Base-by-base conservation (phyloP, 2,113 vertebrate species). In the Nesogale talazaci region DNA sequence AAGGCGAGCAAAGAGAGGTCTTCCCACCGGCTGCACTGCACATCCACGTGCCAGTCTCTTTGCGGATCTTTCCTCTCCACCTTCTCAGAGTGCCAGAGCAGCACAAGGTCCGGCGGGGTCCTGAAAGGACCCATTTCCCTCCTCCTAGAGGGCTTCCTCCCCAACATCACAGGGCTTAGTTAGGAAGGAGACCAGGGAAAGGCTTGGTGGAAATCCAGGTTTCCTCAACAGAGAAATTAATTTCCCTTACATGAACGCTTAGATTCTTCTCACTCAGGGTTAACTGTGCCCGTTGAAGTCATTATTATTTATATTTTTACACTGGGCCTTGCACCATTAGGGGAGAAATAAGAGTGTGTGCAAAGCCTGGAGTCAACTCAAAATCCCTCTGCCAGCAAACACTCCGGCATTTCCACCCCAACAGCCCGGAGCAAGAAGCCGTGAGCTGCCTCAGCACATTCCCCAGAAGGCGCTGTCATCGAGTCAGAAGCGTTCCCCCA, bases 361-460 rank as follows among this genome's bases (percentile, higher is more conserved):
- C 95, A 81, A 94, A 95, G 91, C 95, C 94, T 86, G 1, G 23
- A 95, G 97, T 96, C 95, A 96, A 95, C 93, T 96, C 92, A 94
- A 96, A 97, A 97, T 94, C 95, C 94, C 90, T 92, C 95, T 88
- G 93, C 81, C 27, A 67, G 95, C 88, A 89, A 90, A 96, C 94
- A 92, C 82, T 75, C 94, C 23, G 96, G 95, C 92, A 94, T 38
- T 96, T 95, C 93, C 94, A 96, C 91, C 92, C 77, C 84, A 97
- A 86, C 72, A 94, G 72, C 91, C 80, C 91, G 5, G 83, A 59
- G 83, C 92, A 95, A 86, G 83, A 89, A 95, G 83, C 23, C 95
- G 96, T 88, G 96, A 97, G 97, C 95, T 14, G 83, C 96, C 96
- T 97, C 91, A 96, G 97, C 95, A 97, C 97, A 98, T 98, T 98